Evolutionary conservation across 2,113 vertebrate species (phyloP).

Genomic region (Ahaetulla prasina): DNA sequence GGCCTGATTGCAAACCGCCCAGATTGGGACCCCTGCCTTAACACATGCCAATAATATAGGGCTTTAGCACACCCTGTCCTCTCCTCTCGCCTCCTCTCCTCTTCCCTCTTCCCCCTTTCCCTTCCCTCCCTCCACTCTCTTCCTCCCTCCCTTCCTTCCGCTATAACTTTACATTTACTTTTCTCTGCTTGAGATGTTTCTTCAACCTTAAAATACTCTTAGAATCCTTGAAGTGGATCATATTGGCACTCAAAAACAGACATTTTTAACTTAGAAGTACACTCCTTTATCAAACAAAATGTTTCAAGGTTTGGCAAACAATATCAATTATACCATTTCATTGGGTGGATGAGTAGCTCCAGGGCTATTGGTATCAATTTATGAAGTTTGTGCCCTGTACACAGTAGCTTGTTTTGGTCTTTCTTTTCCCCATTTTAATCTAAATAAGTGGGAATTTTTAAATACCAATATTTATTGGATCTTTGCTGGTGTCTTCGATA

Average conservation of each 20-base stretch:
- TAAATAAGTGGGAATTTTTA: not conserved
- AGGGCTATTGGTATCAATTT: not conserved
- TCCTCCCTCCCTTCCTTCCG: not conserved
- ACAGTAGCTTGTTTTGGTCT: not conserved
- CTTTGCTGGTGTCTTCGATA: not conserved
- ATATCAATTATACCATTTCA: not conserved
- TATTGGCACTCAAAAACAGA: not conserved
- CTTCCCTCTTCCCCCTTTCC: no score
- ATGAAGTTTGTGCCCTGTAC: not conserved
- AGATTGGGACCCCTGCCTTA: not conserved
- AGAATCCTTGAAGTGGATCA: not conserved
- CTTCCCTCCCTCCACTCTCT: no score
- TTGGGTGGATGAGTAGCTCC: not conserved
- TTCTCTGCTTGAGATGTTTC: not conserved
- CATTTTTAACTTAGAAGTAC: not conserved
- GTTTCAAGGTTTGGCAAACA: not conserved
- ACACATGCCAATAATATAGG: not conserved
- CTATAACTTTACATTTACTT: not conserved
- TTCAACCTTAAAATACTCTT: not conserved
- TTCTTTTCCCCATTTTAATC: not conserved
- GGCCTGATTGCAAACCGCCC: no score
- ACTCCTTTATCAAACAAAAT: not conserved
- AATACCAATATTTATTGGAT: not conserved
- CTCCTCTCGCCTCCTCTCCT: not conserved
- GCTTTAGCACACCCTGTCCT: not conserved